phyloP scores from a whole-genome alignment of 2,797 vertebrate genomes.

The Sphaeramia orbicularis region DNA sequence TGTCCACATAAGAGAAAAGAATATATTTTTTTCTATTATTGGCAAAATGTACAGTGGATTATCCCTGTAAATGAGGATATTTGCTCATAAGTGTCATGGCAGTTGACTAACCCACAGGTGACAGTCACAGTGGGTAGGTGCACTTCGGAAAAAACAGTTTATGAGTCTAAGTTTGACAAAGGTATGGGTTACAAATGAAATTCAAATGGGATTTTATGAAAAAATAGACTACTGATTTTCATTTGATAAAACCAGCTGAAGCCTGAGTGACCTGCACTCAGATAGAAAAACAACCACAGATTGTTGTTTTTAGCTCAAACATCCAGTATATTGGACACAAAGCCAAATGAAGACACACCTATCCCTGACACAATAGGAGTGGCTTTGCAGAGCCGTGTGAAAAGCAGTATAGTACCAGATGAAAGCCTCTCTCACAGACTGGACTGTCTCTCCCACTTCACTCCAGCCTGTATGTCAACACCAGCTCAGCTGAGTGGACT shows the following conservation, averaged over 20 bases:
- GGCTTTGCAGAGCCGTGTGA: constrained; percentile 6
- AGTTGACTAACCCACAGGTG: no score
- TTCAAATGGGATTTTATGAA: neutral
- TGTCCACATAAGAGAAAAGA: no score
- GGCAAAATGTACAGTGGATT: no score
- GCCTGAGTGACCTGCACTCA: no score
- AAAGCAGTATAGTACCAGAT: neutral
- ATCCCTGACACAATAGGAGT: constrained; percentile 13
- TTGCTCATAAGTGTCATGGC: no score
- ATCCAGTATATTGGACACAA: neutral
- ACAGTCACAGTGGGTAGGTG: no score
- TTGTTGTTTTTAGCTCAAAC: neutral
- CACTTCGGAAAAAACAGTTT: no score
- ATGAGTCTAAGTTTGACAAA: no score
- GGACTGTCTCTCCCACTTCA: constrained; percentile 17
- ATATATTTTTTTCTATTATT: no score
- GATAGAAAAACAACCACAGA: neutral
- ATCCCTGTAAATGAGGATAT: no score
- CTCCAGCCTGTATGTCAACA: constrained; percentile 40
- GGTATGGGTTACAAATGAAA: neutral
- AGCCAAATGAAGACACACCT: constrained; percentile 18
- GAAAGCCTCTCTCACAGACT: constrained; percentile 31
- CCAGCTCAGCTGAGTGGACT: constrained; percentile 8
- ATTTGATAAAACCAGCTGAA: neutral
- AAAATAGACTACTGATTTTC: neutral